Base-by-base conservation (phyloP, 2,797 vertebrate species). In the Aldrovandia affinis region DNA sequence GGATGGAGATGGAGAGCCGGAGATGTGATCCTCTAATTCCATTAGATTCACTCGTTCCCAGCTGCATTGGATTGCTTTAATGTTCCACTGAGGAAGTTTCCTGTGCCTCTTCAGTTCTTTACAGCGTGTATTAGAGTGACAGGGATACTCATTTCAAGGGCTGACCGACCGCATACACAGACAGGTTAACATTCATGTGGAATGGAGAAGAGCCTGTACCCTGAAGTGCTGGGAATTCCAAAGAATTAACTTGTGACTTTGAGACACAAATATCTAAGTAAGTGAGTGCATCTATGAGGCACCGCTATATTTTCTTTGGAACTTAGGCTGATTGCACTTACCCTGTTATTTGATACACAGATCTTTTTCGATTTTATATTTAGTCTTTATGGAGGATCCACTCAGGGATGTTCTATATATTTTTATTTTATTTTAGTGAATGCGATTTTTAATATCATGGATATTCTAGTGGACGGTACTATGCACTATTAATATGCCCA, bases 111-210 rank as follows among this genome's bases (percentile, higher is more conserved):
- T 42, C 39, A n/a, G 36, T 75, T 75, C 70, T 70, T 70, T 70
- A 36, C 65, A 70, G 10, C 36, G 39, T 42, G 70, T 8, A 75
- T 75, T 77, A 44, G 39, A 77, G n/a, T n/a, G 39, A 77, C 73
- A n/a, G 73, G 73, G 73, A 77, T 77, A 77, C 73, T 77, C 73
- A n/a, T 77, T 77, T 77, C 73, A 77, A 77, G 73, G 73, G 39
- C 73, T 77, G 39, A n/a, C 39, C 42, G 73, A 77, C 73, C 25
- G 42, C 73, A 44, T 77, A 77, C 42, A 5, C 42, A 77, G 73
- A 77, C 73, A 77, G 73, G 73, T 77, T 77, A 77, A 7, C 73
- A 25, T n/a, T 33, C 36, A 73, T 22, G 36, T 14, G 68, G 68
- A 39, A 22, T 47, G 42, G 73, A 47, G 2, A n/a, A 47, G 73